Conservation (phyloP, 2,113 vertebrate species). For the Eretmochelys imbricata region DNA sequence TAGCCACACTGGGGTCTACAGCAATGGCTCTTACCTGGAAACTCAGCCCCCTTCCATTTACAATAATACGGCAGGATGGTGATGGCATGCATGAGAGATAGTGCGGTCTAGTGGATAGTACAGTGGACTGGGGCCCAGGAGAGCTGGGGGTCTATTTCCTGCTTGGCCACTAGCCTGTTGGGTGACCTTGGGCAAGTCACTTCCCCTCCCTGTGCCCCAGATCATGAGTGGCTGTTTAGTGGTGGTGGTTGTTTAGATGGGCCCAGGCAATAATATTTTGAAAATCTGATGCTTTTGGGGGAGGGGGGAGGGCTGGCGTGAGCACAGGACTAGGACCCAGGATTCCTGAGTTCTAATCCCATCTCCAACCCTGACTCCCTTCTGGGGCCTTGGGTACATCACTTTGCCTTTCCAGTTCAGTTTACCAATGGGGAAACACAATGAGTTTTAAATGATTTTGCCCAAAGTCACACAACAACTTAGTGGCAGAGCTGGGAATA, state of each 20-base stretch:
- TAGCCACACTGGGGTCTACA: not conserved
- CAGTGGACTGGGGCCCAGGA: not conserved
- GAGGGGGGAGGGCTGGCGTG: not conserved
- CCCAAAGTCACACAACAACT: not conserved
- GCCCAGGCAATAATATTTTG: not conserved
- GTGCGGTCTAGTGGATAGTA: not conserved
- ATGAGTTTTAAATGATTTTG: not conserved
- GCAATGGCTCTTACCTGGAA: not conserved
- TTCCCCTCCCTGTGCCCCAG: not conserved
- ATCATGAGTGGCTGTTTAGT: not conserved
- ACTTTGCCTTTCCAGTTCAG: not conserved
- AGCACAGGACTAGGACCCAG: not conserved
- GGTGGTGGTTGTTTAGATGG: not conserved
- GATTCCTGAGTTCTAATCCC: not conserved
- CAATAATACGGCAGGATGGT: not conserved
- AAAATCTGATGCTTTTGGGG: not conserved
- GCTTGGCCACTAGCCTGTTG: not conserved
- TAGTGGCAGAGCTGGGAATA: not conserved
- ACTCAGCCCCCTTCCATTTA: not conserved
- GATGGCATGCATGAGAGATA: not conserved
- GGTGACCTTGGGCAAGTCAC: not conserved
- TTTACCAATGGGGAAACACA: not conserved
- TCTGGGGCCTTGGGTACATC: not conserved
- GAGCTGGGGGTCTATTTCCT: not conserved
- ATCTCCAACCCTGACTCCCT: not conserved